Evolutionary conservation across 2,888 invertebrate species (phyloP).

Genomic region (Lasioglossum morio): DNA sequence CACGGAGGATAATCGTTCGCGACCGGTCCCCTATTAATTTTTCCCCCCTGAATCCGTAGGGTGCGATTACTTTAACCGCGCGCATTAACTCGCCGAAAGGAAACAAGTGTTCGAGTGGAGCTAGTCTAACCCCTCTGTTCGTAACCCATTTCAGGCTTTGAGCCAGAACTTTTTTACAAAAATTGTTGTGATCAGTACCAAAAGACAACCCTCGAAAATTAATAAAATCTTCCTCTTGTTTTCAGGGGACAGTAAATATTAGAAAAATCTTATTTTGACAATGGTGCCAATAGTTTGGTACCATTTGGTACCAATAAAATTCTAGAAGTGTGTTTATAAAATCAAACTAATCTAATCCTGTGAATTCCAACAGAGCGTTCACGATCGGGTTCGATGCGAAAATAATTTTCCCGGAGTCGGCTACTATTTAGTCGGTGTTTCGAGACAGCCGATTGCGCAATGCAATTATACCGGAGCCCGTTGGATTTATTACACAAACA

Average conservation of each 20-base stretch:
- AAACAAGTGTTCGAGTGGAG: neutral
- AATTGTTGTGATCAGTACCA: no score
- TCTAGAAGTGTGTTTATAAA: neutral
- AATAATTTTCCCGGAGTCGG: slow-evolving; percentile 26
- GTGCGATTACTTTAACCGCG: slow-evolving; percentile 11
- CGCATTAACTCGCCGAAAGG: neutral
- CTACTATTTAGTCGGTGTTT: slow-evolving; percentile 17
- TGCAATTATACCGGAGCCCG: slow-evolving; percentile 23
- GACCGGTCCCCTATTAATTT: slow-evolving; percentile 34
- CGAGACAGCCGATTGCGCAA: slow-evolving; percentile 33
- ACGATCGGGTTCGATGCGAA: neutral
- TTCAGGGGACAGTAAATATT: neutral
- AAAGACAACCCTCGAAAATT: no score
- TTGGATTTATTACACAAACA: slow-evolving; percentile 49
- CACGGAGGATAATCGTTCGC: slow-evolving; percentile 41
- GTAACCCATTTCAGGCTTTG: neutral
- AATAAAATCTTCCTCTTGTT: neutral
- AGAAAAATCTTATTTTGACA: no score
- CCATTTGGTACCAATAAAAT: neutral
- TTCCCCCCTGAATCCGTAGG: neutral
- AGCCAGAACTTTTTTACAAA: neutral
- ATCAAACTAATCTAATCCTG: neutral
- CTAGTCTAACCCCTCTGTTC: neutral
- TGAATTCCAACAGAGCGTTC: neutral
- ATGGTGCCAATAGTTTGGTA: no score